Conservation (phyloP, 2,797 vertebrate genomes). For the Anguilla megastoma region DNA sequence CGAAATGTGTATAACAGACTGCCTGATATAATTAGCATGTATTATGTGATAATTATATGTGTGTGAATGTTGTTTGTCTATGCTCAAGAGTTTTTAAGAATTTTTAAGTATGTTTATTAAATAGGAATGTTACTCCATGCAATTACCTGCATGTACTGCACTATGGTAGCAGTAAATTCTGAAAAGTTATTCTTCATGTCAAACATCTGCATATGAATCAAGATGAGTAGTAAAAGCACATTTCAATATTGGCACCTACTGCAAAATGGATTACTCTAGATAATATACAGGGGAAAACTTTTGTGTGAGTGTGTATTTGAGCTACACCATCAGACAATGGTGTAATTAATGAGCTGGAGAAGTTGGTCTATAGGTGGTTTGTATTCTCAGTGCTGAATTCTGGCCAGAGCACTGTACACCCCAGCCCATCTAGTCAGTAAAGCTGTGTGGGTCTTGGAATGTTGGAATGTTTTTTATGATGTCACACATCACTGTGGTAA, state of each 20-base stretch:
- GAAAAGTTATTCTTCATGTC: not conserved
- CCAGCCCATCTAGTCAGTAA: not conserved
- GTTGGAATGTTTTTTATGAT: slow-evolving; percentile 70
- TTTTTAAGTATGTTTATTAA: not conserved
- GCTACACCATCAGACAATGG: not conserved
- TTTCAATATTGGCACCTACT: not conserved
- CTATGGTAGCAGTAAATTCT: not conserved
- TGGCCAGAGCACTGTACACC: not conserved
- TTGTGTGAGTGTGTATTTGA: not conserved
- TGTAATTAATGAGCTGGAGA: not conserved
- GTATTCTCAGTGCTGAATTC: no score
- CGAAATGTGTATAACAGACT: not conserved
- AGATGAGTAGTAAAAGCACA: not conserved
- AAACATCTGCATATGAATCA: not conserved
- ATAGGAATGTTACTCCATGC: not conserved
- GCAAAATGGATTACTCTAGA: not conserved
- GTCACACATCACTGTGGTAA: slow-evolving; percentile 62
- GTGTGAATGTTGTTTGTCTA: not conserved
- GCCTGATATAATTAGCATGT: not conserved
- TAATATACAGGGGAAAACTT: not conserved
- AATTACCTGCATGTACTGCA: not conserved
- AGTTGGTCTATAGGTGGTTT: not conserved
- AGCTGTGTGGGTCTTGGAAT: slow-evolving; percentile 58
- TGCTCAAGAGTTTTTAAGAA: not conserved
- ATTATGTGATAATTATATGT: not conserved